Percentiles rank a stretch among this genome's conserved stretches.
These are phyloP conservation scores for Leptarthrus brevirostris DNA, from an alignment of 2,888 invertebrate species.

Conservation along the genomic window DNA sequence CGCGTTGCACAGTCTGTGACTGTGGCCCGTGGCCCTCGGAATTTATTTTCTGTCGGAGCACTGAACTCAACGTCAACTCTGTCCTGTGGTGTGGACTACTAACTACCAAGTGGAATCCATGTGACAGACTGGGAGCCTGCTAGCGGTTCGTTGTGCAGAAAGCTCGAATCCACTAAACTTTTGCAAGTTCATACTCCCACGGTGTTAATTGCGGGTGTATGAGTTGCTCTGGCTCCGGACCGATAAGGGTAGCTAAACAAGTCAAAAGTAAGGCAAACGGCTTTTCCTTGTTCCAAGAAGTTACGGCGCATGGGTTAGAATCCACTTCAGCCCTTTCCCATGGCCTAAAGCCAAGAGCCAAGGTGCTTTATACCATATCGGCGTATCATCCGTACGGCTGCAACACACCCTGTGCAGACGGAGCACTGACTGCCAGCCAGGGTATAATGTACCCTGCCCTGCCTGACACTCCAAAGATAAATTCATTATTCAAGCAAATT, in stretches of 20 bases:
- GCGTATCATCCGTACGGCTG: neutral
- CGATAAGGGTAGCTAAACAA: neutral
- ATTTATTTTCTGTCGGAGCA: constrained; percentile 12
- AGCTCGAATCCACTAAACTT: constrained; percentile 3
- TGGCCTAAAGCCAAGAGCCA: neutral
- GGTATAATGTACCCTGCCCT: neutral
- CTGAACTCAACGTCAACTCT: neutral
- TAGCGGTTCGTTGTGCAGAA: constrained; percentile 7
- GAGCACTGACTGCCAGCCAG: constrained; percentile 1
- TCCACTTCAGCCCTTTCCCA: neutral
- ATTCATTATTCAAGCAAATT: constrained; percentile 46
- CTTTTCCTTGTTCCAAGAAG: neutral
- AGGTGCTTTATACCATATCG: neutral
- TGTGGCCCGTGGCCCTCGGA: neutral
- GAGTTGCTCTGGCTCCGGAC: neutral
- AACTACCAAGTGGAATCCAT: neutral
- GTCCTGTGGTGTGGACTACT: no score
- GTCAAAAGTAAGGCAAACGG: neutral
- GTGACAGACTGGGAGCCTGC: constrained; percentile 7
- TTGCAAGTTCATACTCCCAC: neutral
- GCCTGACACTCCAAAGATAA: constrained; percentile 41
- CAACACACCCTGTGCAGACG: neutral
- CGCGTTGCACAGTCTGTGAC: constrained; percentile 2
- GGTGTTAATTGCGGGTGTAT: neutral
- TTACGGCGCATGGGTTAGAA: neutral